Evolutionary conservation across 2,888 invertebrate genomes (phyloP).

Genomic region (Mactromeris polynyma): DNA sequence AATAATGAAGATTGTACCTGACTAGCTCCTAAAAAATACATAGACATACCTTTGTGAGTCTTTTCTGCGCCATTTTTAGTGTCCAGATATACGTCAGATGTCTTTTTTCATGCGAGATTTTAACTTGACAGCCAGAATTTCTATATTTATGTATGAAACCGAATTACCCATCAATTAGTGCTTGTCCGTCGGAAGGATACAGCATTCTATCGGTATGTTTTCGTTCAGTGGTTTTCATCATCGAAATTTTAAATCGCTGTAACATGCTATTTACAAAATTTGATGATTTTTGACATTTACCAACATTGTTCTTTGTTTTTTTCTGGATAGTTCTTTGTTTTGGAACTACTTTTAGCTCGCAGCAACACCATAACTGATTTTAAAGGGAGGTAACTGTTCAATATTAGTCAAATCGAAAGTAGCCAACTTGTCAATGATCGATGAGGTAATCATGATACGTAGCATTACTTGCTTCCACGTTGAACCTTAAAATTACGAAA

Average conservation of each 20-base stretch:
- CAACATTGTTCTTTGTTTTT: background rate
- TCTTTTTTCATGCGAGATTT: constrained; percentile 14
- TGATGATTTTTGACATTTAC: background rate
- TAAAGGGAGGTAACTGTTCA: constrained; percentile 16
- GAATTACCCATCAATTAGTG: constrained; percentile 48
- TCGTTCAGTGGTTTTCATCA: background rate
- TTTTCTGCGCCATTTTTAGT: constrained; percentile 36
- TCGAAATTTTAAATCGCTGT: background rate
- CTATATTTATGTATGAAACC: constrained; percentile 59
- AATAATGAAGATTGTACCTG: background rate
- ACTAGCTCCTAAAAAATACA: background rate
- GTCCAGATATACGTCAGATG: background rate
- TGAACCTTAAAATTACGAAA: background rate
- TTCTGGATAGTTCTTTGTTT: background rate
- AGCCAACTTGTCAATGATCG: constrained; percentile 15
- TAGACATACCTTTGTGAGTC: constrained; percentile 29
- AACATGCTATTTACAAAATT: background rate
- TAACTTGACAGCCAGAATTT: constrained; percentile 42
- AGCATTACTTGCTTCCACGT: background rate
- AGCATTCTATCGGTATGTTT: background rate
- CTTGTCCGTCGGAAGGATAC: constrained; percentile 5
- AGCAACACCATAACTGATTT: background rate
- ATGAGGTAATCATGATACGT: constrained; percentile 35
- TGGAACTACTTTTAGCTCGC: constrained; percentile 31
- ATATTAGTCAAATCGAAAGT: constrained; percentile 33